Percentiles rank a stretch among this genome's conserved stretches.
Evolutionary conservation across 2,113 vertebrate genomes (phyloP).

Genomic region (Microtus richardsoni): DNA sequence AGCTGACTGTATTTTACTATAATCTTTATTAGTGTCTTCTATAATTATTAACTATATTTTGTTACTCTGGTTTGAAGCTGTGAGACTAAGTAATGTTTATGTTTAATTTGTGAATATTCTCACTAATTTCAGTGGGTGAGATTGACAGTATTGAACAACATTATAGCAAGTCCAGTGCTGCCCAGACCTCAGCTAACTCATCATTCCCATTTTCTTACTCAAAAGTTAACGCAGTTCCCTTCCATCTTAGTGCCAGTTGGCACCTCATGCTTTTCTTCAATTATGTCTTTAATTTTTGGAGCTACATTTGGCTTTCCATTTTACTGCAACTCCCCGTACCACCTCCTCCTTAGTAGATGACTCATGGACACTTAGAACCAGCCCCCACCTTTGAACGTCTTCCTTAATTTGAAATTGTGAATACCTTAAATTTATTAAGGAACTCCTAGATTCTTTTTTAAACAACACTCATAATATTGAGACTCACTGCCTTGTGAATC

Average conservation of each 20-base stretch:
- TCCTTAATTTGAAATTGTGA: slow-evolving; percentile 22
- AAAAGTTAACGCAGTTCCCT: slow-evolving; percentile 63
- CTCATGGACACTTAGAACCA: not conserved
- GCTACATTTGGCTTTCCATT: slow-evolving; percentile 44
- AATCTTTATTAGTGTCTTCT: slow-evolving; percentile 27
- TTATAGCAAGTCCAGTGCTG: not conserved
- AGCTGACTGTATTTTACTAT: slow-evolving; percentile 59
- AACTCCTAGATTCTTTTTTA: not conserved
- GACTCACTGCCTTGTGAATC: not conserved
- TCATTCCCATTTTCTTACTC: slow-evolving; percentile 63
- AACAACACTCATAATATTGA: not conserved
- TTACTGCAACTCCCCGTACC: slow-evolving; percentile 10
- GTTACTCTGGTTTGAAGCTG: slow-evolving; percentile 15
- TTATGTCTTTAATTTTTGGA: slow-evolving; percentile 61
- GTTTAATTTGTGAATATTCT: slow-evolving; percentile 45
- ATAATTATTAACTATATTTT: slow-evolving; percentile 41
- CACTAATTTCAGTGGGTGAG: not conserved
- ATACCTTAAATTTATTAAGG: not conserved
- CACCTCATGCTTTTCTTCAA: slow-evolving; percentile 57
- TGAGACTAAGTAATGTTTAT: slow-evolving; percentile 28
- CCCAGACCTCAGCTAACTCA: slow-evolving; percentile 52
- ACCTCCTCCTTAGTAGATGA: slow-evolving; percentile 12
- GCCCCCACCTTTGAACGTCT: not conserved
- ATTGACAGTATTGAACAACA: not conserved
- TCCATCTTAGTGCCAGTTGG: slow-evolving; percentile 60